phyloP scores from a whole-genome alignment of 2,888 invertebrate species.

The Linyphia triangularis region DNA sequence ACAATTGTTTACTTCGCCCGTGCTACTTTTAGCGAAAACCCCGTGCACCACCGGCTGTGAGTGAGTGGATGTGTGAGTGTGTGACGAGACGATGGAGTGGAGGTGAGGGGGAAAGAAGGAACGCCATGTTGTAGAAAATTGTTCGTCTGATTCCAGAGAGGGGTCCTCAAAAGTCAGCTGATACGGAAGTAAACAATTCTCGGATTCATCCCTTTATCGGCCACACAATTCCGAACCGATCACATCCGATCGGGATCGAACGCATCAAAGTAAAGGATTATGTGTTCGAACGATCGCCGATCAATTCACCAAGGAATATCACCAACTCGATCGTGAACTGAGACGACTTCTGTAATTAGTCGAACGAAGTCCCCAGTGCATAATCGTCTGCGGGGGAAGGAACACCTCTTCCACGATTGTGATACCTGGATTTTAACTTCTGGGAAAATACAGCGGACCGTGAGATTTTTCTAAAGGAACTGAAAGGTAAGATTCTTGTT shows the following conservation, averaged over 20 bases:
- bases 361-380: slow-evolving; percentile 71
- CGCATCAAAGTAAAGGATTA: slow-evolving; percentile 40
- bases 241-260: neutral
- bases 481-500: slow-evolving; percentile 59
- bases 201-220: slow-evolving; percentile 15
- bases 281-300: slow-evolving; percentile 51
- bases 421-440: neutral
- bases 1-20: slow-evolving; percentile 76
- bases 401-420: neutral
- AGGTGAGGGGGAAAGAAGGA: slow-evolving; percentile 63
- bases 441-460: too few species aligned
- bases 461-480: slow-evolving; percentile 35
- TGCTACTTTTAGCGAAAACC: slow-evolving; percentile 75
- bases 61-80: slow-evolving; percentile 73
- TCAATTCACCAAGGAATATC: slow-evolving; percentile 73
- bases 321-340: slow-evolving; percentile 68
- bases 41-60: slow-evolving; percentile 74
- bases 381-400: slow-evolving; percentile 48
- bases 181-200: slow-evolving; percentile 75
- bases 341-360: slow-evolving; percentile 68
- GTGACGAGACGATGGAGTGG: slow-evolving; percentile 74
- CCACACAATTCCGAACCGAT: neutral
- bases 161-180: slow-evolving; percentile 66
- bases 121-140: slow-evolving; percentile 76
- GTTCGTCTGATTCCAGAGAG: slow-evolving; percentile 75